These are phyloP conservation scores for Notarius quadriscutis DNA, from an alignment of 2,113 vertebrate species.

Conservation along the genomic window DNA sequence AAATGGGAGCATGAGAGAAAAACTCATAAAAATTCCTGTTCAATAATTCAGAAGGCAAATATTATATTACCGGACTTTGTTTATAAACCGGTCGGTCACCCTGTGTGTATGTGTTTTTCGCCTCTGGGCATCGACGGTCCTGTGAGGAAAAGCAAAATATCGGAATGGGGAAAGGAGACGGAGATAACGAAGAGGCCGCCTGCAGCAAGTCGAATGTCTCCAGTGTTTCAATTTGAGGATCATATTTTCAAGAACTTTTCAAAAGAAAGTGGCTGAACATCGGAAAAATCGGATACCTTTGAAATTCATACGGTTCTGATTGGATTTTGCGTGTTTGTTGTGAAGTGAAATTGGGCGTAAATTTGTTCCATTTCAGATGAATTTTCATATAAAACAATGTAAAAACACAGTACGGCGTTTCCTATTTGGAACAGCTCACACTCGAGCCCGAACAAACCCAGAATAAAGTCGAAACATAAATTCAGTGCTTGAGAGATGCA, in stretches of 20 bases:
- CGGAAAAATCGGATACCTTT: slow-evolving; percentile 65
- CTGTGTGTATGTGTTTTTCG: slow-evolving; percentile 56
- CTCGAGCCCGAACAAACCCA: neutral
- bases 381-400: neutral
- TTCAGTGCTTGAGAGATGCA: slow-evolving; percentile 25
- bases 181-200: slow-evolving; percentile 59
- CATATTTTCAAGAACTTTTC: slow-evolving; percentile 51
- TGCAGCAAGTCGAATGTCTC: slow-evolving; percentile 65
- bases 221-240: slow-evolving; percentile 69
- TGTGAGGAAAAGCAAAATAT: slow-evolving; percentile 11
- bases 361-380: neutral
- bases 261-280: slow-evolving; percentile 75
- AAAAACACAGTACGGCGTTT: neutral
- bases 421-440: neutral
- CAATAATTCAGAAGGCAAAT: slow-evolving; percentile 78
- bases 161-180: slow-evolving; percentile 52
- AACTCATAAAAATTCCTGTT: slow-evolving; percentile 72
- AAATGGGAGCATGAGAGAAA: slow-evolving; percentile 45
- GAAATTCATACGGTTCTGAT: slow-evolving; percentile 63
- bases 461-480: neutral
- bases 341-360: neutral
- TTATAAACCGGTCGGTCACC: slow-evolving; percentile 67
- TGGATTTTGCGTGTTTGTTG: neutral
- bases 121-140: slow-evolving; percentile 32
- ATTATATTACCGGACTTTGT: slow-evolving; percentile 70